Evolutionary conservation across 2,888 invertebrate genomes (phyloP).

Genomic region (Thalpophila matura): DNA sequence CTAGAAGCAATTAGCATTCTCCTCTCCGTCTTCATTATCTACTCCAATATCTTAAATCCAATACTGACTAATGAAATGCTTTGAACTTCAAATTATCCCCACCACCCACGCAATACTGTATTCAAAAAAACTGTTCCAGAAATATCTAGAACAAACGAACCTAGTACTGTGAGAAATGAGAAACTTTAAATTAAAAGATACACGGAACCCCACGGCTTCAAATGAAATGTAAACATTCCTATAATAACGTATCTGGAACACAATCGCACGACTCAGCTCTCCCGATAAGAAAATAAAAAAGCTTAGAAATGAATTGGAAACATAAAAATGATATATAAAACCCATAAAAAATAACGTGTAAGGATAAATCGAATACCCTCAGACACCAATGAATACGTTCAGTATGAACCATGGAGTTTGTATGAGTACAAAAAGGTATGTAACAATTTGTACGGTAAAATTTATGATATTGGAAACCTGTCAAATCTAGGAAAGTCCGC

Average conservation of each 20-base stretch:
- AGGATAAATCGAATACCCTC: constrained; percentile 40
- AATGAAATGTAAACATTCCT: constrained; percentile 37
- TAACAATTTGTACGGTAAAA: constrained; percentile 40
- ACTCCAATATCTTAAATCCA: constrained; percentile 3
- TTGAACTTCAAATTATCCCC: neutral
- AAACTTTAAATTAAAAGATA: constrained; percentile 8
- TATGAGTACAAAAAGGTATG: constrained; percentile 7
- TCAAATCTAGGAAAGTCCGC: constrained; percentile 72
- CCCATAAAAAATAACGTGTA: constrained; percentile 55
- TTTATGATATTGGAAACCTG: constrained; percentile 74
- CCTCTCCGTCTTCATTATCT: neutral
- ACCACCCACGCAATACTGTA: neutral
- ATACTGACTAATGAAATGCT: constrained; percentile 15
- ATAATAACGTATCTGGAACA: constrained; percentile 24
- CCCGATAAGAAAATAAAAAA: constrained; percentile 52
- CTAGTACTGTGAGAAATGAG: neutral
- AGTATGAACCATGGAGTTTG: constrained; percentile 13
- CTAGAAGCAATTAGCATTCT: neutral
- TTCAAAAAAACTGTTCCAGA: neutral
- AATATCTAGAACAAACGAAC: constrained; percentile 4
- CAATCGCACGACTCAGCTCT: constrained; percentile 27
- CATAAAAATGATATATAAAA: constrained; percentile 64
- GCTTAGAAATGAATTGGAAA: constrained; percentile 53
- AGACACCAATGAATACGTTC: constrained; percentile 39
- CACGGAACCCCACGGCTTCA: constrained; percentile 20